A percentile compares a stretch with the other conserved stretches of the same genome.
These are phyloP conservation scores for Ormia ochracea DNA, from an alignment of 2,888 invertebrate genomes.

Conservation along the genomic window DNA sequence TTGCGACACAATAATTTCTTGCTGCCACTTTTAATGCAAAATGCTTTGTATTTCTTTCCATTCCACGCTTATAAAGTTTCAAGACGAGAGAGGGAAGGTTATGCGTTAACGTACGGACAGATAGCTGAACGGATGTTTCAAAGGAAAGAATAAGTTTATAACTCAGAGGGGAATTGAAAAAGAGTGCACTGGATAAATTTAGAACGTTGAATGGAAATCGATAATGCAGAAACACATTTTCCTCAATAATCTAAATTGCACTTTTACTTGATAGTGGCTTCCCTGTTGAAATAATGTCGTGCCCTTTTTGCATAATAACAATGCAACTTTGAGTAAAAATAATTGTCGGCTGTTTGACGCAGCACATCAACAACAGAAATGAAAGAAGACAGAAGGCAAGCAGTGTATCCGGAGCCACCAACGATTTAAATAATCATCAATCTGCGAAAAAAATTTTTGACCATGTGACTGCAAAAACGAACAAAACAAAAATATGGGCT, in stretches of 20 bases:
- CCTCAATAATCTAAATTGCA: background rate
- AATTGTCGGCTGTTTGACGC: constrained; percentile 36
- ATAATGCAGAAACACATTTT: too few relatives aligned
- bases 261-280: constrained; percentile 25
- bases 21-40: too few relatives aligned
- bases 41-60: too few relatives aligned
- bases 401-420: background rate
- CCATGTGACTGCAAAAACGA: constrained; percentile 21
- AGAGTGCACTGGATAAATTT: too few relatives aligned
- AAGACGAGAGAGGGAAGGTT: too few relatives aligned
- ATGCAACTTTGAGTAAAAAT: constrained; percentile 52
- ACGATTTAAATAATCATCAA: constrained; percentile 1
- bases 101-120: too few relatives aligned
- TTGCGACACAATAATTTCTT: background rate
- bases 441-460: constrained; percentile 5
- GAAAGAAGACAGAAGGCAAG: constrained; percentile 15
- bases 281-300: constrained; percentile 19
- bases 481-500: background rate
- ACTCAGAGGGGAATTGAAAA: too few relatives aligned
- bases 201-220: too few relatives aligned
- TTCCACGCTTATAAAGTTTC: too few relatives aligned
- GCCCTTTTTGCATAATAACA: constrained; percentile 46
- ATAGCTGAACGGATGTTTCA: too few relatives aligned
- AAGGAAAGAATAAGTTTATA: too few relatives aligned
- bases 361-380: background rate